A percentile compares a stretch with the other conserved stretches of the same genome.
phyloP scores from a whole-genome alignment of 2,797 vertebrate species.

The Muraenolepis orangiensis region DNA sequence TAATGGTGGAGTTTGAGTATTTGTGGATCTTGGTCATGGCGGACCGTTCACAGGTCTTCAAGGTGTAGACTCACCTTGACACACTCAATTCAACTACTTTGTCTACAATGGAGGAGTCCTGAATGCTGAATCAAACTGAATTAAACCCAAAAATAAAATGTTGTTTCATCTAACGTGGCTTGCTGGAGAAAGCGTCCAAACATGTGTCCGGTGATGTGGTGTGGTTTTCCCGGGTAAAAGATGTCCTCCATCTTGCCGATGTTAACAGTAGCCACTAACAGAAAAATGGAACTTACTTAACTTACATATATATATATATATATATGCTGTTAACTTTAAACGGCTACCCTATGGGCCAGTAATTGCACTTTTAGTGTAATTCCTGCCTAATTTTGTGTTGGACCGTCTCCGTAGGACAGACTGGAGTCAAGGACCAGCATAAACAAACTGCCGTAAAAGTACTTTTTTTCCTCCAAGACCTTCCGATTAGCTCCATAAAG shows the following conservation, averaged over 20 bases:
- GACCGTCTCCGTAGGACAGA: background rate
- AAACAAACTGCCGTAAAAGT: background rate
- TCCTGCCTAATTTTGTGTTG: background rate
- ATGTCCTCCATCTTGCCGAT: background rate
- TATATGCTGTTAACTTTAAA: background rate
- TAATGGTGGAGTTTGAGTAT: slow-evolving; percentile 30
- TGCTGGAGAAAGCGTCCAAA: background rate
- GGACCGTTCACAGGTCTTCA: background rate
- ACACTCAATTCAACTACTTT: background rate
- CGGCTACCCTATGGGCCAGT: background rate
- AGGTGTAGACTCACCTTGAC: background rate
- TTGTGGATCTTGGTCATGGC: slow-evolving; percentile 32
- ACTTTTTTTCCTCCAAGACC: background rate
- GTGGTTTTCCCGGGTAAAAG: background rate
- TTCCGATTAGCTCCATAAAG: slow-evolving; percentile 37
- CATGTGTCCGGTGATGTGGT: background rate
- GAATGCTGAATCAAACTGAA: background rate
- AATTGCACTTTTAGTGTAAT: slow-evolving; percentile 2
- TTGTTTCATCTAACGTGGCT: background rate
- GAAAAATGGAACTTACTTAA: background rate
- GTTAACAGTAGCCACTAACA: slow-evolving; percentile 10
- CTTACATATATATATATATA: background rate
- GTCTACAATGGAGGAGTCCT: background rate
- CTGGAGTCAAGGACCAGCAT: background rate
- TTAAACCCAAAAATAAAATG: background rate